Evolutionary conservation across 1,140 invertebrate species (phyloP).

Genomic region (Pomacea maculata): DNA sequence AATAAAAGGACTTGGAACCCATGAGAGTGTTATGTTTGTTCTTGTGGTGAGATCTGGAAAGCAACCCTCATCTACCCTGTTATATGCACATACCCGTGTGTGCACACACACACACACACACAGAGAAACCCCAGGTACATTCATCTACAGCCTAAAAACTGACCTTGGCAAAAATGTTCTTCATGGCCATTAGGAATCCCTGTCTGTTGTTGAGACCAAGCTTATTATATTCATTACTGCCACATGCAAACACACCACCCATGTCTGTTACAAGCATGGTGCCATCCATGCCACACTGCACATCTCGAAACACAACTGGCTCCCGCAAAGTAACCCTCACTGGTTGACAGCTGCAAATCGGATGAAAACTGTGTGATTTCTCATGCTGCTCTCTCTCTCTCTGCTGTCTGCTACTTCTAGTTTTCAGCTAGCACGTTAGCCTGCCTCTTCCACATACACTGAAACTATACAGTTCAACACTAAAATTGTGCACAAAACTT

Average conservation of each 20-base stretch:
- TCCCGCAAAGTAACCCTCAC: slow-evolving; percentile 66
- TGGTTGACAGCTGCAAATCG: slow-evolving; percentile 66
- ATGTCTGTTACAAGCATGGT: slow-evolving; percentile 75
- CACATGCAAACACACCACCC: slow-evolving; percentile 75
- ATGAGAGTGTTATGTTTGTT: too few species aligned
- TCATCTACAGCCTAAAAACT: not conserved
- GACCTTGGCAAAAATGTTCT: slow-evolving; percentile 65
- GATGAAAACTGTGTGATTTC: not conserved
- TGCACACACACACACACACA: too few species aligned
- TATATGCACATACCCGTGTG: too few species aligned
- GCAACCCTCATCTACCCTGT: too few species aligned
- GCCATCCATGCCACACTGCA: slow-evolving; percentile 74
- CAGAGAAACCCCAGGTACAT: not conserved
- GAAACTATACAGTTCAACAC: not conserved
- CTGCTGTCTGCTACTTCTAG: too few species aligned
- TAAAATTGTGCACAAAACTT: not conserved
- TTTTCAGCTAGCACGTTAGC: too few species aligned
- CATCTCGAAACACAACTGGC: slow-evolving; percentile 68
- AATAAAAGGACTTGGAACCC: too few species aligned
- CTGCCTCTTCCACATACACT: not conserved
- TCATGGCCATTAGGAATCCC: slow-evolving; percentile 68
- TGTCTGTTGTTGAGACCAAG: slow-evolving; percentile 72
- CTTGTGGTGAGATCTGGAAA: too few species aligned
- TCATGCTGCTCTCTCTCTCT: too few species aligned
- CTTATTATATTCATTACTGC: slow-evolving; percentile 77